A percentile compares a stretch with the other conserved stretches of the same genome.
Conservation (phyloP, 2,113 vertebrate genomes). For the Ciconia boyciana region DNA sequence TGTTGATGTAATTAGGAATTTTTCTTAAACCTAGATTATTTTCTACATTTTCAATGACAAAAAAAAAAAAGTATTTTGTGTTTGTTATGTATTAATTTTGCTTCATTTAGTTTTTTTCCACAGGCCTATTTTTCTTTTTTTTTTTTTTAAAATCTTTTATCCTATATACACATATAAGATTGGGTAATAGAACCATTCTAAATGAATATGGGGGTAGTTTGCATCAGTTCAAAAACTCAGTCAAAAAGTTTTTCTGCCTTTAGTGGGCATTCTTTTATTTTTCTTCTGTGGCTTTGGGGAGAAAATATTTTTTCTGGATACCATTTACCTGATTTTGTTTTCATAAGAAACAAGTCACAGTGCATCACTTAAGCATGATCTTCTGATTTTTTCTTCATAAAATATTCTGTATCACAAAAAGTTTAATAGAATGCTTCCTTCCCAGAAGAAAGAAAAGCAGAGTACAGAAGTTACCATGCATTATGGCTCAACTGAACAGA, state of each 20-base stretch:
- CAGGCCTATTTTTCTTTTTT: not conserved
- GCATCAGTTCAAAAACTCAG: not conserved
- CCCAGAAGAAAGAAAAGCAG: not conserved
- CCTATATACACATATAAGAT: no score
- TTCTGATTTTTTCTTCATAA: not conserved
- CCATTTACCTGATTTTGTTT: not conserved
- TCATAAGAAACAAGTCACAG: not conserved
- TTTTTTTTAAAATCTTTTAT: not conserved
- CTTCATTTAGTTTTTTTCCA: not conserved
- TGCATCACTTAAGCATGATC: not conserved
- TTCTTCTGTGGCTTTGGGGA: not conserved
- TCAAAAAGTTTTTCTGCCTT: not conserved
- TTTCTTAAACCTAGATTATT: not conserved
- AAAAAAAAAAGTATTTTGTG: not conserved
- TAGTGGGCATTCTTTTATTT: not conserved
- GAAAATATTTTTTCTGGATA: not conserved
- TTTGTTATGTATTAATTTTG: not conserved
- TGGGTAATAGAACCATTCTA: not conserved
- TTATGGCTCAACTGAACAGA: not conserved
- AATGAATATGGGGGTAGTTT: not conserved
- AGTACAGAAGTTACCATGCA: not conserved
- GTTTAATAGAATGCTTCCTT: not conserved
- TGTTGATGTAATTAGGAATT: not conserved
- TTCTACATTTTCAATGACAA: not conserved
- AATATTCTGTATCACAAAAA: not conserved